phyloP scores from a whole-genome alignment of 2,797 vertebrate species.

The Austrolebias charrua region DNA sequence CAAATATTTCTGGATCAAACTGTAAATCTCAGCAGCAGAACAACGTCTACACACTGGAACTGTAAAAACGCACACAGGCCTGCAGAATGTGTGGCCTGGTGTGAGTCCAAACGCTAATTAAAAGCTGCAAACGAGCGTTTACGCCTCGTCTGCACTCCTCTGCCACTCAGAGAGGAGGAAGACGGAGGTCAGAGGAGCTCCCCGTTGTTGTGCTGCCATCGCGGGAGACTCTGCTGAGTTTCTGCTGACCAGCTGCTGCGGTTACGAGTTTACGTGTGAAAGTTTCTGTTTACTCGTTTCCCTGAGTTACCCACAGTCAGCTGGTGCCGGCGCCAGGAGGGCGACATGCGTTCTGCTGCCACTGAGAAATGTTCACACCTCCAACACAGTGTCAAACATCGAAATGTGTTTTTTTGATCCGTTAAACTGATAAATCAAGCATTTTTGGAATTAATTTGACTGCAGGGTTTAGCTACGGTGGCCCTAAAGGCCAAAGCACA shows the following conservation, averaged over 20 bases:
- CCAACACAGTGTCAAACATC: not conserved
- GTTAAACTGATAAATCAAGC: not conserved
- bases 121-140: constrained; percentile 41
- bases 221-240: not conserved
- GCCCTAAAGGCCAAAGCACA: no score
- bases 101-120: constrained; percentile 36
- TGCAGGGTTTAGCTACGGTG: not conserved
- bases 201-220: not conserved
- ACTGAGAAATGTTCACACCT: constrained; percentile 12
- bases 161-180: constrained; percentile 25
- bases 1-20: not conserved
- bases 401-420: not conserved
- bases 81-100: constrained; percentile 26
- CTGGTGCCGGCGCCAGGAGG: constrained; percentile 6
- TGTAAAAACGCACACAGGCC: constrained; percentile 7
- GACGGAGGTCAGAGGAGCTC: constrained; percentile 51
- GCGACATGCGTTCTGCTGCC: constrained; percentile 10
- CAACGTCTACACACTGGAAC: no score
- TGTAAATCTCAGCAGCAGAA: constrained; percentile 1
- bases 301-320: constrained; percentile 31
- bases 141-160: constrained; percentile 26
- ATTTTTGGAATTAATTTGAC: no score
- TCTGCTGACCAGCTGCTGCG: not conserved
- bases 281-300: constrained; percentile 43
- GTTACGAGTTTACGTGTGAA: not conserved